Percentiles rank a stretch among this genome's conserved stretches.
Conservation (phyloP, 2,113 vertebrate species). For the Indri indri region DNA sequence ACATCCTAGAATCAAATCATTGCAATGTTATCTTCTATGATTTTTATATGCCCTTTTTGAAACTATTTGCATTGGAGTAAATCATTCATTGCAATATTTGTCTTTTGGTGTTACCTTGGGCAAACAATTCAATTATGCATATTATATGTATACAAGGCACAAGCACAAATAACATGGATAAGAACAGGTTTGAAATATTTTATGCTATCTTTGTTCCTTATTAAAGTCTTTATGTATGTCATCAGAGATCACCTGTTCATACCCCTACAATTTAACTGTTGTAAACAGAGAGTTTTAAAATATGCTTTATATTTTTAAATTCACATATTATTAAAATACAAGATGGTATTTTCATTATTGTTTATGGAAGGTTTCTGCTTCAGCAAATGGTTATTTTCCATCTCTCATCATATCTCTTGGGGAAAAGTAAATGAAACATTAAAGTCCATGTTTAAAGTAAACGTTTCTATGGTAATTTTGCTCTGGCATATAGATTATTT, state of each 20-base stretch:
- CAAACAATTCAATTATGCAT: background rate
- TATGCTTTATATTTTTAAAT: background rate
- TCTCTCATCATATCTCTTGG: conserved; percentile 10
- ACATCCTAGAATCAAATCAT: background rate
- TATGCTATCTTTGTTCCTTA: background rate
- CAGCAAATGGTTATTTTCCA: conserved; percentile 36
- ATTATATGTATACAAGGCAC: background rate
- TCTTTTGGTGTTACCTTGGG: background rate
- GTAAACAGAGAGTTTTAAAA: background rate
- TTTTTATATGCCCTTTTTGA: background rate
- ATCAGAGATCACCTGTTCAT: background rate
- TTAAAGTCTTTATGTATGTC: background rate
- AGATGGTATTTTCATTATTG: conserved; percentile 48
- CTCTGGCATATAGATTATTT: conserved; percentile 41
- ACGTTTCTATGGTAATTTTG: conserved; percentile 9
- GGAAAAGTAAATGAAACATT: conserved; percentile 49
- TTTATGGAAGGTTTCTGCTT: conserved; percentile 42
- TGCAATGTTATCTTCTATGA: background rate
- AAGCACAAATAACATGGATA: background rate
- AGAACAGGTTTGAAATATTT: background rate
- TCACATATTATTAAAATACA: conserved; percentile 27
- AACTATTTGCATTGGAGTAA: background rate
- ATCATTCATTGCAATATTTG: background rate
- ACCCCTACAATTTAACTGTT: background rate
- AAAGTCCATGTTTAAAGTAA: conserved; percentile 35